Evolutionary conservation across 2,888 invertebrate genomes (phyloP), one percentile per base, ranked within the genome.

Genomic region (Pinctada fucata): DNA sequence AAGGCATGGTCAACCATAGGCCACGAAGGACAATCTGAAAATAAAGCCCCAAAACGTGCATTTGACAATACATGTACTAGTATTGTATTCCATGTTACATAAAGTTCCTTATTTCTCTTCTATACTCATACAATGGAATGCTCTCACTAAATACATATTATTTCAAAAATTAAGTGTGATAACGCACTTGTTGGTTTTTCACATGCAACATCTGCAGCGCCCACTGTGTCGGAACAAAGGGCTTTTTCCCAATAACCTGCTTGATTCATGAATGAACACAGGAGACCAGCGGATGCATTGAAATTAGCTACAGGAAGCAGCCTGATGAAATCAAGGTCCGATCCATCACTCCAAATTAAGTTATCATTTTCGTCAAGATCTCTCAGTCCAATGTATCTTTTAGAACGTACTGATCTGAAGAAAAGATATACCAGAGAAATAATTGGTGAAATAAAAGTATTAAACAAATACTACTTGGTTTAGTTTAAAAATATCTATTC

Each of bases 161-260:
- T 49, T 47, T 69, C 58, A 58, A 49, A 47, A 6, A 45, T 69
- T 47, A 69, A 48, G 48, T 6, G 10, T 50, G 6, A 51, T 58
- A n/a, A 75, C 68, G 68, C 63, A 75, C 75, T 50, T 47, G 67
- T 5, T 13, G 75, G 75, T 58, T 68, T 75, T 58, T 75, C 75
- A 68, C 75, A 75, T 5, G 16, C 75, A 13, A 68, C 48, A 13
- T 48, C 45, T 6, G 58, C 48, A 5, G 49, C 1, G 4, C 4
- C 13, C 10, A 13, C 0, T 16, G 13, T n/a, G 52, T n/a, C 51
- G 58, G 10, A 4, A 13, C 51, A n/a, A 16, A 6, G 5, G 63
- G 52, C 2, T n/a, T 58, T 65, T 3, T 68, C 16, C 75, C 75
- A 75, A 16, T 75, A 75, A 2, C 75, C 75, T 47, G 63, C 31